Percentiles rank a stretch among this genome's conserved stretches.
Evolutionary conservation across 2,797 vertebrate species (phyloP).

Genomic region (Dromococcyx pavoninus): DNA sequence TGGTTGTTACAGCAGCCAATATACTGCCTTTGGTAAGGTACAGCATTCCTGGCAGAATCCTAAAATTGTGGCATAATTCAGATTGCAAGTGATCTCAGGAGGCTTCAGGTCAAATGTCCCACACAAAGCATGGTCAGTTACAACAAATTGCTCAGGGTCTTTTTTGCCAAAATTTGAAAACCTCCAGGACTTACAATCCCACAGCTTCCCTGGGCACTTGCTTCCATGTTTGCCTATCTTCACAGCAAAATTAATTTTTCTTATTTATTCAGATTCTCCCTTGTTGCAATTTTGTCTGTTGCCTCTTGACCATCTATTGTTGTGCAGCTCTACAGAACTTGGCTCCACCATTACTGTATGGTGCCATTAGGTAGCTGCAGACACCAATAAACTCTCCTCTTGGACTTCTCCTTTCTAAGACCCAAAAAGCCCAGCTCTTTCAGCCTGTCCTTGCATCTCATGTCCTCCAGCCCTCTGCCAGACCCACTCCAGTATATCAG

Average conservation of each 20-base stretch:
- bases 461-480: background rate
- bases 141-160: background rate
- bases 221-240: background rate
- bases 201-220: background rate
- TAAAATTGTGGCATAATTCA: background rate
- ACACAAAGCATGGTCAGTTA: background rate
- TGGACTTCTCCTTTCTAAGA: background rate
- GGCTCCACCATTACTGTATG: background rate
- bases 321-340: background rate
- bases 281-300: background rate
- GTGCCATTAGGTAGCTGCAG: background rate
- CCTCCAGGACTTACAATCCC: background rate
- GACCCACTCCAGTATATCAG: background rate
- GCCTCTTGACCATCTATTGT: background rate
- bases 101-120: background rate
- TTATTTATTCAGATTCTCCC: background rate
- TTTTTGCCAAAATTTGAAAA: background rate
- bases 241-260: background rate
- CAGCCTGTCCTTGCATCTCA: accelerated
- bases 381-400: background rate
- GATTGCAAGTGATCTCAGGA: background rate
- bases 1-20: background rate
- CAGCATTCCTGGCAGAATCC: background rate
- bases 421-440: background rate
- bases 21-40: background rate